Evolutionary conservation across 2,888 invertebrate genomes (phyloP).

Genomic region (Lithophane socia): DNA sequence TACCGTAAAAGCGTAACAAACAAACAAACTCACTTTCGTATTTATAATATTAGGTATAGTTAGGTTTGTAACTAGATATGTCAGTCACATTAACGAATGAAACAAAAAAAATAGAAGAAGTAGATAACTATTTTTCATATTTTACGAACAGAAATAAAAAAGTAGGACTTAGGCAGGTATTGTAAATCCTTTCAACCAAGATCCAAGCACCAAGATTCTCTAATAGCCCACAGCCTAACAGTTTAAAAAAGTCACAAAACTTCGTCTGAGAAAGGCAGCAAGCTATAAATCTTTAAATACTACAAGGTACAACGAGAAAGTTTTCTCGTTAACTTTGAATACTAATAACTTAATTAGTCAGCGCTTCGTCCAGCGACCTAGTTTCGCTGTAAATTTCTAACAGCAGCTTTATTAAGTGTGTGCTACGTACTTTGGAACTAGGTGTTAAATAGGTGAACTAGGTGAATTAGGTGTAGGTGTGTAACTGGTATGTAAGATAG

Average conservation of each 20-base stretch:
- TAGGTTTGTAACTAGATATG: too few species aligned
- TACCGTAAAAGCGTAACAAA: too few species aligned
- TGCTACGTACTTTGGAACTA: constrained; percentile 4
- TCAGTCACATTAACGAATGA: too few species aligned
- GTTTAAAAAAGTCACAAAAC: constrained; percentile 13
- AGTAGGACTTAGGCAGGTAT: too few species aligned
- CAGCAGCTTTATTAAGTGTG: constrained; percentile 21
- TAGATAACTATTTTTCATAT: neutral
- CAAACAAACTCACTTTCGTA: too few species aligned
- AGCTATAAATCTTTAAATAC: constrained; percentile 30
- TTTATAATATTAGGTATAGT: too few species aligned
- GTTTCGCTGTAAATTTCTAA: constrained; percentile 21
- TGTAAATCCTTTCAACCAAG: neutral
- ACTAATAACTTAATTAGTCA: constrained; percentile 50
- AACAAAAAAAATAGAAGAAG: too few species aligned
- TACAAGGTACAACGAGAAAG: constrained; percentile 22
- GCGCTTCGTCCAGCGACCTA: constrained; percentile 20
- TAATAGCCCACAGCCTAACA: neutral
- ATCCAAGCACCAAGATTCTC: neutral
- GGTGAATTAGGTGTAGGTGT: too few species aligned
- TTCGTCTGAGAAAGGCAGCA: neutral
- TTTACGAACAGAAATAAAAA: neutral
- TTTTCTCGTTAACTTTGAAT: constrained; percentile 54
- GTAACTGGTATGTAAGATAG: too few species aligned
- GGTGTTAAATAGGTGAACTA: neutral